Conservation (phyloP, 2,888 invertebrate genomes). For the Phytoseiulus persimilis region DNA sequence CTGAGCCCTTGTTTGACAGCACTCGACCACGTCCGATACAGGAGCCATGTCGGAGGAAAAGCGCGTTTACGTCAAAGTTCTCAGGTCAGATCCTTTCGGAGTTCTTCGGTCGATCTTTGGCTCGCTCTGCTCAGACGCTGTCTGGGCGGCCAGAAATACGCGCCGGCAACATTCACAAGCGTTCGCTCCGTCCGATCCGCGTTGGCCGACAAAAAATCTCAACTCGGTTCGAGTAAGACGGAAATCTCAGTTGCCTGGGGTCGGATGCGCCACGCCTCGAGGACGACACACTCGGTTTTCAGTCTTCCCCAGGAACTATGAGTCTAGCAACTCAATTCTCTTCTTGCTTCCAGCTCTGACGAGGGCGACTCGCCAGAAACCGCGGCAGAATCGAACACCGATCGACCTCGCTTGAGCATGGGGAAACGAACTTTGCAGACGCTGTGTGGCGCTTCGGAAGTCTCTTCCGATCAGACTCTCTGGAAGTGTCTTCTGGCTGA, state of each 20-base stretch:
- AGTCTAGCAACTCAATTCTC: neutral
- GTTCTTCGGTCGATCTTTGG: neutral
- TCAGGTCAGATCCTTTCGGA: neutral
- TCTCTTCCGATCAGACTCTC: conserved; percentile 49
- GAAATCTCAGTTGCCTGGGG: too few relatives aligned
- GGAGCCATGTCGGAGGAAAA: neutral
- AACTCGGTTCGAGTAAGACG: too few relatives aligned
- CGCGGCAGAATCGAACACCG: neutral
- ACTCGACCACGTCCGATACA: neutral
- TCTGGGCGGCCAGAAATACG: too few relatives aligned
- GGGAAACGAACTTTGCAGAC: conserved; percentile 32
- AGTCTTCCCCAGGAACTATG: neutral
- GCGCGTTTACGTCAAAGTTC: neutral
- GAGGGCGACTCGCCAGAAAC: conserved; percentile 12
- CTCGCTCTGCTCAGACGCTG: too few relatives aligned
- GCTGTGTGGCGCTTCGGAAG: conserved; percentile 25
- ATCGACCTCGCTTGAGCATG: neutral
- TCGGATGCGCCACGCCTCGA: too few relatives aligned
- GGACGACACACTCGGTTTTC: too few relatives aligned
- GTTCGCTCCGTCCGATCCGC: too few relatives aligned
- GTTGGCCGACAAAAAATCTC: too few relatives aligned
- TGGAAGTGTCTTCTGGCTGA: conserved; percentile 78
- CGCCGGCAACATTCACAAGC: too few relatives aligned
- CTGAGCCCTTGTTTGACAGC: neutral
- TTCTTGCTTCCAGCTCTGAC: neutral